A percentile compares a stretch with the other conserved stretches of the same genome.
Conservation (phyloP, 35 echinoderm and acorn worm genomes). For the Heliocidaris erythrogramma region DNA sequence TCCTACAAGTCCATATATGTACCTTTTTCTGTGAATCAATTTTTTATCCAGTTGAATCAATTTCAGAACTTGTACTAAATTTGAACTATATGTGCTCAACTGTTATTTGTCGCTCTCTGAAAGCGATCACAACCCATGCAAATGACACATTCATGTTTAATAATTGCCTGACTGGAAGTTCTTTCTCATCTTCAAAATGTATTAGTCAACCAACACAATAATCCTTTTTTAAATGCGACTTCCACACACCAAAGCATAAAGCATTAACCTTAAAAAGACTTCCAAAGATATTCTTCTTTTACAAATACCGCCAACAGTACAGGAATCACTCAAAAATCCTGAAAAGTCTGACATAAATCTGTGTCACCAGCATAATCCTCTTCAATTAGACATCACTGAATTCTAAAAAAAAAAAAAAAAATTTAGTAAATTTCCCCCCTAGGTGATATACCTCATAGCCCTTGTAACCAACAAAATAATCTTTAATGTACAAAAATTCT, state of each 20-base stretch:
- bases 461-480: background rate
- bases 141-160: background rate
- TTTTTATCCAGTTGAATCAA: background rate
- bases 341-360: constrained; percentile 2
- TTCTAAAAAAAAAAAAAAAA: background rate
- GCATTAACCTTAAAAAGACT: background rate
- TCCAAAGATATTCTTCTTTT: background rate
- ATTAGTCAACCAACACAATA: background rate
- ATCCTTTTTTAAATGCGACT: background rate
- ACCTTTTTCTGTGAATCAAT: too few species aligned
- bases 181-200: background rate
- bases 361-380: background rate
- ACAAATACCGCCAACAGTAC: background rate
- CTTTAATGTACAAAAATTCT: background rate
- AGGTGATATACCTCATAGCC: constrained; percentile 7
- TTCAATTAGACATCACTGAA: background rate
- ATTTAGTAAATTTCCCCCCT: background rate
- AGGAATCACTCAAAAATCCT: background rate
- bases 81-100: background rate
- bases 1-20: too few species aligned
- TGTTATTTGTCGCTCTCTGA: background rate
- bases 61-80: background rate
- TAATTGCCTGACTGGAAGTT: background rate
- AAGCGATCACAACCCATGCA: background rate
- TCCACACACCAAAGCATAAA: background rate